Evolutionary conservation across 2,888 invertebrate genomes (phyloP), one percentile per base, ranked within the genome.

Genomic region (Gymnosoma rotundatum): DNA sequence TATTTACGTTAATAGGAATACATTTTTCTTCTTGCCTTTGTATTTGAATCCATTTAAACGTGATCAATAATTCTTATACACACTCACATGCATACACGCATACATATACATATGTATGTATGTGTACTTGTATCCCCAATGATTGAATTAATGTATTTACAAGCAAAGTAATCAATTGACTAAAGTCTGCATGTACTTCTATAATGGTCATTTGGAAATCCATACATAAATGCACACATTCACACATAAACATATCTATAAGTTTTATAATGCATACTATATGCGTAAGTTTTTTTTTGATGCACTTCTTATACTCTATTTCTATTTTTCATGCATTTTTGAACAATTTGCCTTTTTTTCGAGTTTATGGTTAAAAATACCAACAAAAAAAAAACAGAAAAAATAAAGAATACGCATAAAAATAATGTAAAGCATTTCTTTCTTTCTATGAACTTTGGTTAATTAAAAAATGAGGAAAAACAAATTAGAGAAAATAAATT

Each of bases 301-400:
- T 75, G 63, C 64, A 79, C 70, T 76, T 70, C 64, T 76, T 81
- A 52, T 81, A 70, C 75, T 81, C 81, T 69, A 81, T 75, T 81
- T 81, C 81, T 64, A 75, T 76, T 81, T 81, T 75, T 81, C 75
- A 81, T 81, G 81, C 81, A 81, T 81, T 81, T 81, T 81, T 81
- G 75, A 81, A 76, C 81, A 81, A 81, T 81, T 81, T 81, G 69
- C 69, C 32, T 64, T 69, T 69, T 56, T 76, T 78, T 66, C 25
- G 75, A 75, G 69, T 76, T 64, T 81, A 64, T 70, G 63, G 75
- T 75, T 64, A 75, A 76, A 80, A 69, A 69, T 52, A 74, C 32
- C 12, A 61, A 48, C 2, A 61, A 20, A 21, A 56, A 63, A 36
- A n/a, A 56, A 50, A 56, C 38, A 63, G 45, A 56, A 42, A 56